phyloP scores from a whole-genome alignment of 2,888 invertebrate genomes.

The Napeogenes sylphis region DNA sequence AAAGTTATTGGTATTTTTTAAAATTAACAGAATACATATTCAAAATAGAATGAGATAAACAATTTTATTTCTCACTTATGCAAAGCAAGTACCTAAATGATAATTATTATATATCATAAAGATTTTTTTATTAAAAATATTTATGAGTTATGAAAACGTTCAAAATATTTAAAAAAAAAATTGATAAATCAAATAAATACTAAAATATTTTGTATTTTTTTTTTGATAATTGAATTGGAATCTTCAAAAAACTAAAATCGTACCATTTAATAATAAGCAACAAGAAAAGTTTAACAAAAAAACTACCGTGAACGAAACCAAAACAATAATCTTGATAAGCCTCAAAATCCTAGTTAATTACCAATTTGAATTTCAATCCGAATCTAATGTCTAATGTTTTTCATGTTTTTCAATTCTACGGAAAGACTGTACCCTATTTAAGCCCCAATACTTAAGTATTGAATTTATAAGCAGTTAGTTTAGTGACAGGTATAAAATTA shows the following conservation, averaged over 20 bases:
- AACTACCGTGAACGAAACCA: neutral
- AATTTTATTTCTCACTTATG: too few relatives aligned
- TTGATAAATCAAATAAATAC: too few relatives aligned
- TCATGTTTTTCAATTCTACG: conserved; percentile 2
- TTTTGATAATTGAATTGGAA: too few relatives aligned
- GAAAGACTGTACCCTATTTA: neutral
- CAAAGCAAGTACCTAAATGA: too few relatives aligned
- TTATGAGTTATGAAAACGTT: too few relatives aligned
- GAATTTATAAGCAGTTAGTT: neutral
- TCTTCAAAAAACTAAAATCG: too few relatives aligned
- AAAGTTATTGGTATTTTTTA: neutral
- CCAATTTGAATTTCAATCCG: neutral
- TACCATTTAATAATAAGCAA: too few relatives aligned
- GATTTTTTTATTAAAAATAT: too few relatives aligned
- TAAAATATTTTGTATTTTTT: neutral
- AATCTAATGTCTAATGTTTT: conserved; percentile 4
- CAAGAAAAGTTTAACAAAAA: too few relatives aligned
- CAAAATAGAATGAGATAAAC: too few relatives aligned
- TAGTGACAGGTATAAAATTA: neutral
- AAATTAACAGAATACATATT: neutral
- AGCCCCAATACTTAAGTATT: conserved; percentile 4
- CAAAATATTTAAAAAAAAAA: too few relatives aligned
- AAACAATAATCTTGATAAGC: conserved; percentile 2
- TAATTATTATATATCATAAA: too few relatives aligned
- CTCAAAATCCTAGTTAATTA: neutral